These are phyloP conservation scores for Hyles euphorbiae DNA, from an alignment of 1,140 invertebrate species.

Conservation along the genomic window DNA sequence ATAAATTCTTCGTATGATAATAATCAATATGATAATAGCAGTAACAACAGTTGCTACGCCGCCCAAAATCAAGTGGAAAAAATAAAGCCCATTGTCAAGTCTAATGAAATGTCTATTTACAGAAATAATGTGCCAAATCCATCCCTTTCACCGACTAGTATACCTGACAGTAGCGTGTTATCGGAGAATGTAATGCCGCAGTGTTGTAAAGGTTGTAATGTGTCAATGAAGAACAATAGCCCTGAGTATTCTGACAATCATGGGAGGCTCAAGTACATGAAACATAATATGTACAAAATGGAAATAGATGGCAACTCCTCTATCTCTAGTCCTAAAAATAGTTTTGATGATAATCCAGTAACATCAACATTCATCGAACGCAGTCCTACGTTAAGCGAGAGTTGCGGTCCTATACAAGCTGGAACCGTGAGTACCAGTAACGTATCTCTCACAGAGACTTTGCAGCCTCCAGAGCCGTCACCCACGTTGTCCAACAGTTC, in stretches of 20 bases:
- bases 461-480: constrained; percentile 68
- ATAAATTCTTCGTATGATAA: constrained; percentile 51
- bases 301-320: constrained; percentile 51
- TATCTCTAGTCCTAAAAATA: constrained; percentile 74
- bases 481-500: constrained; percentile 71
- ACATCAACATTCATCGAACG: constrained; percentile 82
- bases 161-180: constrained; percentile 75
- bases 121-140: constrained; percentile 56
- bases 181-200: constrained; percentile 51
- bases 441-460: constrained; percentile 79
- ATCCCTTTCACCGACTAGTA: constrained; percentile 63
- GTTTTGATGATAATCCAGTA: constrained; percentile 81
- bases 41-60: constrained; percentile 7
- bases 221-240: constrained; percentile 53
- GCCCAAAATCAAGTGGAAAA: constrained; percentile 23
- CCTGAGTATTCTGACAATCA: constrained; percentile 47
- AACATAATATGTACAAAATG: constrained; percentile 49
- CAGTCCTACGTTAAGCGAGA: constrained; percentile 73
- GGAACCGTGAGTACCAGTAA: constrained; percentile 86
- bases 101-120: constrained; percentile 42
- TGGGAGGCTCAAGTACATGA: constrained; percentile 48
- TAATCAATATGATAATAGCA: constrained; percentile 48
- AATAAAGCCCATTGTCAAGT: constrained; percentile 34
- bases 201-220: constrained; percentile 63
- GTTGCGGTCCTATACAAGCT: constrained; percentile 82